Base-by-base conservation (phyloP, 1,140 invertebrate genomes). In the Anthonomus grandis region DNA sequence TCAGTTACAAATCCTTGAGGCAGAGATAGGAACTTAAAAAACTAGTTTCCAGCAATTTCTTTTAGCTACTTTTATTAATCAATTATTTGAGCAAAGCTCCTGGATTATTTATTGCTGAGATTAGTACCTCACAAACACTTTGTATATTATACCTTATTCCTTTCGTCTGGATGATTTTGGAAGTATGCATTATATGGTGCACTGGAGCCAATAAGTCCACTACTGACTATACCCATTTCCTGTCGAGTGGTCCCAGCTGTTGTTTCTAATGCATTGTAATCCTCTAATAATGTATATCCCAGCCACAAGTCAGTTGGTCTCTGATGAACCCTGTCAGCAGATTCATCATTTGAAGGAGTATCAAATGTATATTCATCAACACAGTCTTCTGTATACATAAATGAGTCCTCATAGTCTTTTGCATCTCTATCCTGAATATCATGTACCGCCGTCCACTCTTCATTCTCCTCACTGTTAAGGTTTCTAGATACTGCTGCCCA, bases 361-460 rank as follows among this genome's bases (percentile, higher is more conserved):
- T 48, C 34, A 13, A 10, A 23, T 22, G 50, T 62, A 63, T 36
- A 64, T 65, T 12, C 72, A 62, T 37, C 65, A 60, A 18, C 18
- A 19, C 51, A 49, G 10, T 66, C 74, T 27, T 72, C 60, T 38
- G 70, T 66, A 4, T 63, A 66, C 0, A 62, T 27, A 8, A 65
- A 62, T 10, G 69, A 64, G 5, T 73, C 66, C 12, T 75, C 76
- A 51, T 68, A 75, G 60, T 80, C 80, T 54, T 73, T 74, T 0
- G 70, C 60, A 25, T 80, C 77, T n/a, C 75, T 69, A 31, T 85
- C 81, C 74, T 93, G 91, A 50, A 97, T 93, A 70, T 95, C 92
- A 74, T 96, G 93, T 18, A 96, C 83, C 72, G 91, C 93, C 2
- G 91, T 94, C 90, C 90, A 95, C 86, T 95, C 92, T 38, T 90